A percentile compares a stretch with the other conserved stretches of the same genome.
These are phyloP conservation scores for Melinopterus prodromus DNA, from an alignment of 2,888 invertebrate genomes.

Conservation along the genomic window DNA sequence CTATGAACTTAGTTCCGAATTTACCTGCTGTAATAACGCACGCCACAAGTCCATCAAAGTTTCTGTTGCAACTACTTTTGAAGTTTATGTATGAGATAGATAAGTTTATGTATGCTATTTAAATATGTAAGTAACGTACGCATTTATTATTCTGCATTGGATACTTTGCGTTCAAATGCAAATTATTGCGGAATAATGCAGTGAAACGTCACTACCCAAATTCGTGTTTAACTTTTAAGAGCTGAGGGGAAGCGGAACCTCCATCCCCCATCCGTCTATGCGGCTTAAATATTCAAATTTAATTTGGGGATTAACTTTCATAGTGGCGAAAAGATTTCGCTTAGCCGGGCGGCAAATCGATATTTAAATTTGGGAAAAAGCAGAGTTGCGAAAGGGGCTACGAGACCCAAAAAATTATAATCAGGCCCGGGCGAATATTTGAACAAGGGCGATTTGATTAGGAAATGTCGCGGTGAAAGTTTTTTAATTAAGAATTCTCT, in stretches of 20 bases:
- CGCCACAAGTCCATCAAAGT: too few relatives aligned
- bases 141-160: neutral
- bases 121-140: too few relatives aligned
- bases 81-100: too few relatives aligned
- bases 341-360: constrained; percentile 9
- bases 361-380: constrained; percentile 4
- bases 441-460: neutral
- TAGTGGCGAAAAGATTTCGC: constrained; percentile 20
- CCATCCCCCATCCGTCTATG: neutral
- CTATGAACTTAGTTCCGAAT: too few relatives aligned
- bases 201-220: neutral
- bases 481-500: constrained; percentile 4
- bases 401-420: neutral
- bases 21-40: too few relatives aligned
- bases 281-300: constrained; percentile 25
- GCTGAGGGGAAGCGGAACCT: neutral
- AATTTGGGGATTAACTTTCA: constrained; percentile 25
- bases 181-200: neutral
- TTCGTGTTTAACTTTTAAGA: neutral
- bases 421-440: neutral
- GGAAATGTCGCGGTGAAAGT: constrained; percentile 4
- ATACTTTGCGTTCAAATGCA: neutral
- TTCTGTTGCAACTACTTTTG: too few relatives aligned
- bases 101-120: too few relatives aligned
- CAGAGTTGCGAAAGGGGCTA: neutral